A percentile compares a stretch with the other conserved stretches of the same genome.
phyloP scores from a whole-genome alignment of 2,113 vertebrate species.

The Naja naja region DNA sequence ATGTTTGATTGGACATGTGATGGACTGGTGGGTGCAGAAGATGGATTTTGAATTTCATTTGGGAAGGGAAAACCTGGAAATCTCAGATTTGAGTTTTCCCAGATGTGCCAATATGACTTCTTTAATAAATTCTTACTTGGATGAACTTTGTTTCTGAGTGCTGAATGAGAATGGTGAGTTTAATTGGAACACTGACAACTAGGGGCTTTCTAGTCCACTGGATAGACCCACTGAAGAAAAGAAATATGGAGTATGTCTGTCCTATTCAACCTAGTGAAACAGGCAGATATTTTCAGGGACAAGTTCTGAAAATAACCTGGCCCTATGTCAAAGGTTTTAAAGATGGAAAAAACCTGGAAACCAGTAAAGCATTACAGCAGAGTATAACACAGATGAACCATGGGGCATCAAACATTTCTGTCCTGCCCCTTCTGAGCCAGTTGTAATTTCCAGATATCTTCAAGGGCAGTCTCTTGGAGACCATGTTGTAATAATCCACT shows the following conservation, averaged over 20 bases:
- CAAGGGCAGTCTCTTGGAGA: background rate
- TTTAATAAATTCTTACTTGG: no score
- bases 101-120: no score
- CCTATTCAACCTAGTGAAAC: background rate
- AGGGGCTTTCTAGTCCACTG: no score
- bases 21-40: no score
- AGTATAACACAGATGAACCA: background rate
- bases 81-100: no score
- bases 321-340: background rate
- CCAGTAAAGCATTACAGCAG: background rate
- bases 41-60: no score
- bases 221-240: background rate
- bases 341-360: background rate
- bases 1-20: no score
- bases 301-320: background rate
- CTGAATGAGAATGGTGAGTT: no score
- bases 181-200: no score
- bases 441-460: background rate
- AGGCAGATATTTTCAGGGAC: background rate
- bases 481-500: no score
- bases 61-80: no score
- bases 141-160: no score
- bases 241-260: background rate
- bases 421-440: background rate
- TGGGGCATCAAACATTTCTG: background rate